phyloP scores from a whole-genome alignment of 1,140 invertebrate genomes.

The Brachionus paranguensis region DNA sequence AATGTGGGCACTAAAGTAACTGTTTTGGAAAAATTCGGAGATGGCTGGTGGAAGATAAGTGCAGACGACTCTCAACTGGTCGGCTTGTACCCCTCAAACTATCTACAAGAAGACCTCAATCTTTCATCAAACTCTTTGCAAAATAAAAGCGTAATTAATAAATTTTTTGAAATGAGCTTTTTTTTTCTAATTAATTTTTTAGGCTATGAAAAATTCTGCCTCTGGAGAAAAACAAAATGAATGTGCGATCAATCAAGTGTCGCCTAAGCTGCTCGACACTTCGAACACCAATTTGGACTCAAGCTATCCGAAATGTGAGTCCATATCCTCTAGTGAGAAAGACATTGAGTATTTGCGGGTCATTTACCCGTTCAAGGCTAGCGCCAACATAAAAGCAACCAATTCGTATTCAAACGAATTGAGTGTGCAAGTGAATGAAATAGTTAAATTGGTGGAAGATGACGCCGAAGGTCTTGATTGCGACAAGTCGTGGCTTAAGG shows the following conservation, averaged over 20 bases:
- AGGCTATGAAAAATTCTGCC: not conserved
- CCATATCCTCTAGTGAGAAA: slow-evolving; percentile 7
- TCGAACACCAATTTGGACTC: slow-evolving; percentile 24
- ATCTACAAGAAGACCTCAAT: not conserved
- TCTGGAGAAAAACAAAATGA: not conserved
- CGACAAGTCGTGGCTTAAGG: slow-evolving; percentile 18
- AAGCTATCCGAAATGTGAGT: slow-evolving; percentile 21
- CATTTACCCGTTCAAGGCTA: not conserved
- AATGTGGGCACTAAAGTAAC: slow-evolving; percentile 64
- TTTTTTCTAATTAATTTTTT: not conserved
- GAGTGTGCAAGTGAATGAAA: not conserved
- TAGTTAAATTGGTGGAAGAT: slow-evolving; percentile 13
- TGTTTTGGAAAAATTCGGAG: slow-evolving; percentile 95
- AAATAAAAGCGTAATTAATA: slow-evolving; percentile 18
- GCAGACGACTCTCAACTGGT: not conserved
- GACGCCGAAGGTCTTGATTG: not conserved
- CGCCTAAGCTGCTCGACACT: not conserved
- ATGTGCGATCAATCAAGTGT: not conserved
- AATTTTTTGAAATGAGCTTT: not conserved
- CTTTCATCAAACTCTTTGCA: not conserved
- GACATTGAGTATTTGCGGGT: slow-evolving; percentile 22
- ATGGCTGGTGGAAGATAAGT: slow-evolving; percentile 86
- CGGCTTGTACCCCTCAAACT: not conserved
- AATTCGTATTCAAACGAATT: slow-evolving; percentile 21
- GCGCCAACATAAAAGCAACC: not conserved